These are phyloP conservation scores for Drosophila koepferae DNA, from an alignment of 2,888 invertebrate genomes.

Conservation along the genomic window DNA sequence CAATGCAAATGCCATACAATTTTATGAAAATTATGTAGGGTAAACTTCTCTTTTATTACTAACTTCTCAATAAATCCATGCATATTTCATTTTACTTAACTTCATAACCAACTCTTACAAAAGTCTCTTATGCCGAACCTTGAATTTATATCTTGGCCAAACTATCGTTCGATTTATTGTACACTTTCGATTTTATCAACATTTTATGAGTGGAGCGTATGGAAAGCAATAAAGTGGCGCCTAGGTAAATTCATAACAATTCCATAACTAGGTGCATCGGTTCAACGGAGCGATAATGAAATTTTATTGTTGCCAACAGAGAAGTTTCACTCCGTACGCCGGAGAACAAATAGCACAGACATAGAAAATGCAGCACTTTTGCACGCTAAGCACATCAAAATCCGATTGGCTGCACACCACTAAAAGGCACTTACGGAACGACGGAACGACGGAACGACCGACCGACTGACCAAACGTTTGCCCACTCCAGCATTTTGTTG, in stretches of 20 bases:
- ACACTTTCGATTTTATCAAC: conserved; percentile 7
- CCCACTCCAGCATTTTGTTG: conserved; percentile 37
- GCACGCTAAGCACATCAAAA: conserved; percentile 55
- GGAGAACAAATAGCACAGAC: conserved; percentile 24
- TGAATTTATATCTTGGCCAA: neutral
- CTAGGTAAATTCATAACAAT: conserved; percentile 5
- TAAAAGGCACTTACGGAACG: conserved; percentile 54
- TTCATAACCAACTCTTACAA: neutral
- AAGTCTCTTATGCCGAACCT: neutral
- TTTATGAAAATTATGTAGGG: no score
- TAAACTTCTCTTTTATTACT: no score
- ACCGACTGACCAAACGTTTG: no score
- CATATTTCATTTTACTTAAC: neutral
- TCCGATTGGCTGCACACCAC: conserved; percentile 63
- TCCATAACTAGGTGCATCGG: conserved; percentile 15
- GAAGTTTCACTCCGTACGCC: neutral
- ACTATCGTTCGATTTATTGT: neutral
- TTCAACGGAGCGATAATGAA: conserved; percentile 27
- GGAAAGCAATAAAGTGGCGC: neutral
- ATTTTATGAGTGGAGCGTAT: conserved; percentile 5
- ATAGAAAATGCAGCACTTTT: conserved; percentile 46
- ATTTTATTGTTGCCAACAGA: conserved; percentile 18
- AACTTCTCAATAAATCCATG: no score
- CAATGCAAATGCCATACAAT: no score
- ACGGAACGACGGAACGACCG: no score